Base-by-base conservation (phyloP, 2,888 invertebrate genomes). In the Camptogramma bilineatum region DNA sequence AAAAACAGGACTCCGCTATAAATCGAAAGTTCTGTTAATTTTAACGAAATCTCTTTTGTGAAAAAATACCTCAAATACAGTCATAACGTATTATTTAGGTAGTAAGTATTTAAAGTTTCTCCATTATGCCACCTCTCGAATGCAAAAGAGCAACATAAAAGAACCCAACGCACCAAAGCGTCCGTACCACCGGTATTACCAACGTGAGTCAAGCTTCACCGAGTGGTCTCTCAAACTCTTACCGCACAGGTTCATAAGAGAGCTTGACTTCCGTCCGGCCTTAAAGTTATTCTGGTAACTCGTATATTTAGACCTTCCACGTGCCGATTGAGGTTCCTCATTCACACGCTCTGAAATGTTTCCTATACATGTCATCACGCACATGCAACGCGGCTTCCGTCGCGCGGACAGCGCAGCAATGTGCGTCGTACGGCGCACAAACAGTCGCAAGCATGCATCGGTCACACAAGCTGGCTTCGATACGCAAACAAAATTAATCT, bases 221-320 rank as follows among this genome's bases (percentile, higher is more conserved):
- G 82, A 79, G 83, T 85, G 85, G 80, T 76, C 81, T 82, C 77
- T 77, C 80, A 85, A 86, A 87, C 86, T 95, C 97, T 97, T 97
- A 97, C 97, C 97, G 95, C 97, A 97, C 95, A 97, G 95, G 95
- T 97, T 97, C 97, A 97, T 97, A 95, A 97, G 96, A 93, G 97
- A 97, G 96, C 97, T 97, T 94, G 97, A 97, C 95, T 97, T 97
- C 96, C 97, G 96, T 87, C 95, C 95, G 84, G 93, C 94, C 95
- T 97, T 97, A 96, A 97, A 96, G 96, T 96, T 97, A 94, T 84
- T 92, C 95, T 96, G 96, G 95, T 96, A 96, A 95, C 95, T 95
- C 92, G 96, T 94, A 95, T 96, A 96, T 95, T 96, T 96, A 95
- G 96, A 95, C 94, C 96, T 95, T 95, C 96, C 96, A 94, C 96